Conservation (phyloP, 2,888 invertebrate species). For the Drosophila formosana region DNA sequence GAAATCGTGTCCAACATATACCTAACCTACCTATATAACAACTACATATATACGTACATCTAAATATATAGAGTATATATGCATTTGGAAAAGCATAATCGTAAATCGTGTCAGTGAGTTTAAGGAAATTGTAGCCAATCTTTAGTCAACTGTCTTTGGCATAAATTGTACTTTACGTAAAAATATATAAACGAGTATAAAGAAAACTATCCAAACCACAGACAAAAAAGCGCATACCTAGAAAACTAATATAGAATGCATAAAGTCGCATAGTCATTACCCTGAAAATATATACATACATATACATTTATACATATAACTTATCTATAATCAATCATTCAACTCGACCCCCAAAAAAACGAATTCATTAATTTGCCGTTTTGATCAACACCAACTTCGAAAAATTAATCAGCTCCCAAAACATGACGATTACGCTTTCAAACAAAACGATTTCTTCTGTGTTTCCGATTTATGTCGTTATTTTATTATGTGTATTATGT, state of each 20-base stretch:
- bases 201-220: conserved; percentile 34
- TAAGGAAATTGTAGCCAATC: conserved; percentile 39
- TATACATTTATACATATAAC: conserved; percentile 49
- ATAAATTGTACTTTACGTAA: conserved; percentile 47
- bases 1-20: conserved; percentile 50
- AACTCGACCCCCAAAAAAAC: conserved; percentile 11
- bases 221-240: conserved; percentile 32
- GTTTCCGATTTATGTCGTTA: conserved; percentile 16
- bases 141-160: conserved; percentile 43
- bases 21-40: conserved; percentile 52
- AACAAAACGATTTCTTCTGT: conserved; percentile 8
- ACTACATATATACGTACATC: conserved; percentile 30
- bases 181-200: conserved; percentile 15
- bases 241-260: conserved; percentile 47
- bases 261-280: conserved; percentile 29
- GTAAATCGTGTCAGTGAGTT: conserved; percentile 38
- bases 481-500: conserved; percentile 25
- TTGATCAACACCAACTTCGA: conserved; percentile 9
- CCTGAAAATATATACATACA: conserved; percentile 8
- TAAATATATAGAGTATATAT: conserved; percentile 19
- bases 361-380: conserved; percentile 13
- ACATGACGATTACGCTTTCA: conserved; percentile 23
- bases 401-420: conserved; percentile 15
- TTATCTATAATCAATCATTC: conserved; percentile 37
- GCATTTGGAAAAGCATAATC: conserved; percentile 40